Conservation (phyloP, 2,888 invertebrate genomes). For the Melanostoma mellinum region DNA sequence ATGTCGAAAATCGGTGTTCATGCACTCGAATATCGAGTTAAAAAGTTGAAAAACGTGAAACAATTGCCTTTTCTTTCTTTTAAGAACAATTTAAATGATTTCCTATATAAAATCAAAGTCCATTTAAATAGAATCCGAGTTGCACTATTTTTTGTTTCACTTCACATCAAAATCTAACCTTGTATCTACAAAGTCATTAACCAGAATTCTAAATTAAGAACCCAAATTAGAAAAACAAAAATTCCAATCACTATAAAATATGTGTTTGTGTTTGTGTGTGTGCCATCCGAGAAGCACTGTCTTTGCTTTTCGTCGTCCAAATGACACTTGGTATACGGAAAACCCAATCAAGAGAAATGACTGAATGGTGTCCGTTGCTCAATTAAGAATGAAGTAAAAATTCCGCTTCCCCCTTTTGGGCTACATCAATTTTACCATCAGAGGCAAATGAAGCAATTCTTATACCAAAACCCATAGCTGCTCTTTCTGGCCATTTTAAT, state of each 20-base stretch:
- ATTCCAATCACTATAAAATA: conserved; percentile 66
- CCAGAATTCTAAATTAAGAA: conserved; percentile 66
- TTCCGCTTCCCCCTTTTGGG: background rate
- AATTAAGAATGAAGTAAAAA: conserved; percentile 63
- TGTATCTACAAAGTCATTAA: conserved; percentile 28
- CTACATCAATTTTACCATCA: conserved; percentile 43
- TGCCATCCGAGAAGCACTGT: conserved; percentile 2
- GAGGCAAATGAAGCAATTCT: conserved; percentile 44
- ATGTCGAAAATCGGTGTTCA: no score
- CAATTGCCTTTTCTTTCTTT: no score
- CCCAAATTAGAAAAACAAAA: conserved; percentile 19
- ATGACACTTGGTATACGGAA: conserved; percentile 56
- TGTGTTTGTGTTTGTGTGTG: conserved; percentile 2
- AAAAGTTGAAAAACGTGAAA: no score
- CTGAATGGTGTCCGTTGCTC: conserved; percentile 71
- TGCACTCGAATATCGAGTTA: no score
- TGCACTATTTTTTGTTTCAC: no score
- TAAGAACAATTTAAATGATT: no score
- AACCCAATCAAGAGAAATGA: conserved; percentile 71
- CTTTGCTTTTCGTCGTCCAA: conserved; percentile 6
- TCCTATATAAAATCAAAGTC: no score
- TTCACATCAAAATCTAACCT: no score
- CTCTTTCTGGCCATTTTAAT: conserved; percentile 31
- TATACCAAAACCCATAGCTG: conserved; percentile 30
- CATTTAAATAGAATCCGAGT: no score